Evolutionary conservation across 2,797 vertebrate species (phyloP), one percentile per base, ranked within the genome.

Genomic region (Liasis olivaceus): DNA sequence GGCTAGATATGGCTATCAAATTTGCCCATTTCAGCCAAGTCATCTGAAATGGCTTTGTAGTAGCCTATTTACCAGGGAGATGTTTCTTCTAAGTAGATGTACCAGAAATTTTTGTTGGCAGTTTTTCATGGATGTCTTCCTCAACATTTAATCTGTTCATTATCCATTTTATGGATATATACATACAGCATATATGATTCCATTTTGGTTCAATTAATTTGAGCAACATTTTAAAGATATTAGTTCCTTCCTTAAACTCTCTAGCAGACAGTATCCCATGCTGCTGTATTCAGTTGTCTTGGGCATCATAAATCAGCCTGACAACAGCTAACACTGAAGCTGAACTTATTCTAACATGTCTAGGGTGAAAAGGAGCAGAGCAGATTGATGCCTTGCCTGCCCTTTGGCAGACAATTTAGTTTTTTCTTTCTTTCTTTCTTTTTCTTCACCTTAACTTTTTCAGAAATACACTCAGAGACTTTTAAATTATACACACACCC

Each of bases 271-370:
- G 20, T 95, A 24, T 96, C 92, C 95, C 94, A 95, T 63, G 36
- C 87, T 95, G 91, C 88, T 93, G 90, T 92, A 81, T 85, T 91
- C 59, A 60, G 77, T 59, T 31, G 2, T 1, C 0, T 77, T 8
- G 17, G 1, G 59, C 95, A 91, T 92, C 91, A 91, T 97, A 95
- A 96, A 97, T 94, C 94, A 94, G 90, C 0, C 0, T 96, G 92
- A 94, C 94, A 96, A 92, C 54, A 0, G 88, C 96, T 94, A 93
- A 95, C 91, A 94, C 87, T 2, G 90, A 95, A 93, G 54, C 64
- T 95, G 88, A 97, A 95, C 95, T 94, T 96, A 86, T 88, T 96
- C n/a, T 93, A 95, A 81, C 64, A 93, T 95, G 92, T 95, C 95
- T 95, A 94, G 84, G 90, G 87, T 97, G 22, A 90, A 94, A 93